Evolutionary conservation across 2,113 vertebrate species (phyloP).

Genomic region (Calyptomena viridis): DNA sequence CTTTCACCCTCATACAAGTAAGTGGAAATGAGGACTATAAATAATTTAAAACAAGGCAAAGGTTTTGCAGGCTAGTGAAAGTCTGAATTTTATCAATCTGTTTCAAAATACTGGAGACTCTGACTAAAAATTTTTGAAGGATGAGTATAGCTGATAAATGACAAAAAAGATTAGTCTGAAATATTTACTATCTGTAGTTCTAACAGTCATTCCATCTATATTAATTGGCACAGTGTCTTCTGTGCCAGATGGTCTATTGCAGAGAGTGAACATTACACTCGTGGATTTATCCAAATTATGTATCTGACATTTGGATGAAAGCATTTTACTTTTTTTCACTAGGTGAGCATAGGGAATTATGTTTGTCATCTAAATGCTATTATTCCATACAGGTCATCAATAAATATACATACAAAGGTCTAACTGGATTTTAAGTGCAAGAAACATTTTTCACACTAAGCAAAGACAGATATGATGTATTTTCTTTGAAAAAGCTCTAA

Average conservation of each 20-base stretch:
- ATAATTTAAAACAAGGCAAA: background rate
- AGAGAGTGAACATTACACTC: background rate
- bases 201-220: background rate
- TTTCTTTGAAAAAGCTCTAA: background rate
- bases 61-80: background rate
- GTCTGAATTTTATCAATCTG: background rate
- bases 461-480: background rate
- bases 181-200: conserved; percentile 8
- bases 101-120: background rate
- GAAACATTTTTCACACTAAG: no score
- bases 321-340: background rate
- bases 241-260: conserved; percentile 59
- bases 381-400: background rate
- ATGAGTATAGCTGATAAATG: background rate
- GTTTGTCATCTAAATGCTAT: background rate
- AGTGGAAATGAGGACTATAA: background rate
- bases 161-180: background rate
- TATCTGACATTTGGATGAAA: conserved; percentile 4
- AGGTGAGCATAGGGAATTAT: background rate
- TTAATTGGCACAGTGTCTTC: conserved; percentile 32
- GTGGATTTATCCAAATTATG: conserved; percentile 10
- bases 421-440: background rate
- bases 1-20: background rate
- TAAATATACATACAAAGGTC: background rate
- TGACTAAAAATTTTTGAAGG: background rate